Conservation (phyloP, 2,113 vertebrate species). For the Galeopterus variegatus region DNA sequence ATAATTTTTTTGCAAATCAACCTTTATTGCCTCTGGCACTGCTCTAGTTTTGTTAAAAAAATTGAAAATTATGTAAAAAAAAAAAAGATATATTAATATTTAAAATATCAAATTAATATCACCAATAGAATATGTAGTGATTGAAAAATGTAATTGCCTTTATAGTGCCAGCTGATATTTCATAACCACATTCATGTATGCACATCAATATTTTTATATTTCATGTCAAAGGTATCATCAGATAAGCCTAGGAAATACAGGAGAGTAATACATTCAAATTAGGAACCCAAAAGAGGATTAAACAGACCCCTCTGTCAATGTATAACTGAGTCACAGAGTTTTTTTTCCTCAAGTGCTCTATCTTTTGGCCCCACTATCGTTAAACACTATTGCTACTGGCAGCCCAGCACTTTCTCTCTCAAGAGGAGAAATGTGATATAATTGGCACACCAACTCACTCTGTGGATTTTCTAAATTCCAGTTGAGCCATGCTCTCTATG, state of each 20-base stretch:
- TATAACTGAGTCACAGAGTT: slow-evolving; percentile 78
- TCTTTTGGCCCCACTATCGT: slow-evolving; percentile 64
- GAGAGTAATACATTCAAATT: background rate
- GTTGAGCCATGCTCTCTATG: slow-evolving; percentile 58
- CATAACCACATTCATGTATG: background rate
- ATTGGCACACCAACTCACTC: background rate
- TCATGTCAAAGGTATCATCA: background rate
- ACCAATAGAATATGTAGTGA: background rate
- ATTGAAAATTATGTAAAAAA: slow-evolving; percentile 40
- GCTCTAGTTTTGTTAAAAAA: slow-evolving; percentile 13
- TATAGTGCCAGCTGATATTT: background rate
- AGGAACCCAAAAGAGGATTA: background rate
- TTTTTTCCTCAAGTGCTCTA: slow-evolving; percentile 66
- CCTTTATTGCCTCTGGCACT: background rate
- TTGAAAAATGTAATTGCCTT: slow-evolving; percentile 2
- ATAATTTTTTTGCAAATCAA: slow-evolving; percentile 4
- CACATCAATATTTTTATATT: slow-evolving; percentile 14
- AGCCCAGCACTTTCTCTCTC: slow-evolving; percentile 64
- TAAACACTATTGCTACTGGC: slow-evolving; percentile 62
- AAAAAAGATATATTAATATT: slow-evolving; percentile 36
- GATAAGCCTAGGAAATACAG: background rate
- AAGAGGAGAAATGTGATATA: slow-evolving; percentile 60
- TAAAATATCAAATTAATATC: background rate
- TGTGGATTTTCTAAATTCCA: slow-evolving; percentile 76
- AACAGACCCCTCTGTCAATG: slow-evolving; percentile 13